phyloP scores from a whole-genome alignment of 2,888 invertebrate species.

The Drosophila tanythrix region DNA sequence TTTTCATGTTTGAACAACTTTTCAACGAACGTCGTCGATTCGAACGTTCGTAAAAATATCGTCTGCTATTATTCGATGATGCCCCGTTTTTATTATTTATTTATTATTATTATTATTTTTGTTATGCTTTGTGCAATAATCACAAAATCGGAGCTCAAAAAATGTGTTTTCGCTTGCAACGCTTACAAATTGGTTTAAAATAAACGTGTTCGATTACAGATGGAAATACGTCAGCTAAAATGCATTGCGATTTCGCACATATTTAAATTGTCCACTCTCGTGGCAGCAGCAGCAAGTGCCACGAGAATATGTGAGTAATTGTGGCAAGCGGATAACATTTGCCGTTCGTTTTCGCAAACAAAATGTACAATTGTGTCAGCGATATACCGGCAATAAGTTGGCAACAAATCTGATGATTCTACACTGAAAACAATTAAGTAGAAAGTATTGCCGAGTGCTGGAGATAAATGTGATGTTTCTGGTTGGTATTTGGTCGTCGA shows the following conservation, averaged over 20 bases:
- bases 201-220: slow-evolving; percentile 2
- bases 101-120: background rate
- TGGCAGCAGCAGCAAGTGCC: background rate
- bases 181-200: background rate
- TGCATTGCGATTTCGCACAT: background rate
- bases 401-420: background rate
- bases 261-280: background rate
- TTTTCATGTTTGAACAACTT: slow-evolving; percentile 34
- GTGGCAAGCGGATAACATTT: background rate
- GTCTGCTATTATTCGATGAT: slow-evolving; percentile 5
- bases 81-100: background rate
- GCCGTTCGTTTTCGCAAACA: background rate
- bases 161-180: slow-evolving; percentile 1
- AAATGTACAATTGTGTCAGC: slow-evolving; percentile 8
- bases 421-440: slow-evolving; percentile 5
- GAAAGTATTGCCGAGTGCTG: background rate
- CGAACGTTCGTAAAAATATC: background rate
- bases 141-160: background rate
- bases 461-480: background rate
- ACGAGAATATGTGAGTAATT: slow-evolving; percentile 2
- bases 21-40: slow-evolving; percentile 8
- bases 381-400: background rate
- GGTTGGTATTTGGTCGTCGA: background rate
- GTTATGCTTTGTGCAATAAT: slow-evolving; percentile 8
- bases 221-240: slow-evolving; percentile 11